Evolutionary conservation across 2,888 invertebrate genomes (phyloP).

Genomic region (Incurvaria masculella): DNA sequence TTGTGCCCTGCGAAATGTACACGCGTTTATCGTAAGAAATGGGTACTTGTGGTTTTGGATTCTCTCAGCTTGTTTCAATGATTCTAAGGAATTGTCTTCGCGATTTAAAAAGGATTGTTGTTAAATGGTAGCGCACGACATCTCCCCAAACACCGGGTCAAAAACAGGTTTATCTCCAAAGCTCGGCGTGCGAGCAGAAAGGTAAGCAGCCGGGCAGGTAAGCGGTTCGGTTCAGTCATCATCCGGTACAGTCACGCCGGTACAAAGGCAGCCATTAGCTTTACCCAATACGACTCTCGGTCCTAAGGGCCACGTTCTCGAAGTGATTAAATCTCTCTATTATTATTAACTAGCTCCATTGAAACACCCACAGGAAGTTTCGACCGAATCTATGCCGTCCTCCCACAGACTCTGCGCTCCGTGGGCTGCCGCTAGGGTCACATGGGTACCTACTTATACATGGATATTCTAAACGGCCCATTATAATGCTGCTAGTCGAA

Average conservation of each 20-base stretch:
- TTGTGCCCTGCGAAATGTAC: background rate
- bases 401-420: slow-evolving; percentile 50
- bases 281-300: background rate
- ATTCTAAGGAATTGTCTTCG: no score
- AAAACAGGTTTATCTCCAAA: background rate
- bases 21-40: background rate
- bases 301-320: slow-evolving; percentile 7
- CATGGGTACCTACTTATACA: slow-evolving; percentile 45
- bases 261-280: background rate
- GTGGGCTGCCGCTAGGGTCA: slow-evolving; percentile 54
- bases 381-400: slow-evolving; percentile 48
- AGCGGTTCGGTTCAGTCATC: background rate
- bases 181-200: background rate
- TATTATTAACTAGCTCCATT: slow-evolving; percentile 57
- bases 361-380: slow-evolving; percentile 49
- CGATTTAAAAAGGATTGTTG: no score
- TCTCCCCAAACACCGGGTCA: background rate
- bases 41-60: no score
- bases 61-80: no score
- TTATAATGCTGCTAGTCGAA: slow-evolving; percentile 38
- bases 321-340: slow-evolving; percentile 57
- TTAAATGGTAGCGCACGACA: background rate
- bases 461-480: slow-evolving; percentile 43
- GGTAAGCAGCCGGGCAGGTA: background rate
- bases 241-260: background rate